Conservation (phyloP, 1,140 invertebrate genomes). For the Diprion similis region DNA sequence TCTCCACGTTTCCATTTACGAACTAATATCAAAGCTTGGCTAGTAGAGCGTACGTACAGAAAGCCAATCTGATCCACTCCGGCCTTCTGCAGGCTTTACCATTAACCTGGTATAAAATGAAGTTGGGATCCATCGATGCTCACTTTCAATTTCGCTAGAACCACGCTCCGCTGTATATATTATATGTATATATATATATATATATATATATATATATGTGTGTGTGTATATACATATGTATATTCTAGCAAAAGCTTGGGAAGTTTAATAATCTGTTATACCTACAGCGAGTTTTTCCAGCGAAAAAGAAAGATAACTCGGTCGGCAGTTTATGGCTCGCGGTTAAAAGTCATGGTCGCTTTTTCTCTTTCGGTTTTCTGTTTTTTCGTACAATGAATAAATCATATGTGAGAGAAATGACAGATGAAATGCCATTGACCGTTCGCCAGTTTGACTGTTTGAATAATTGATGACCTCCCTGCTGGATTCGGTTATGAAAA, state of each 20-base stretch:
- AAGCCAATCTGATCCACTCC: not conserved
- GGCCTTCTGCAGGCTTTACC: not conserved
- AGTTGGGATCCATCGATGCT: not conserved
- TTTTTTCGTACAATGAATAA: not conserved
- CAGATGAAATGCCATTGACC: not conserved
- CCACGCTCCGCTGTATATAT: no score
- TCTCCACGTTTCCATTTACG: not conserved
- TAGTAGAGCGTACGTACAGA: not conserved
- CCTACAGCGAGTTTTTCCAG: no score
- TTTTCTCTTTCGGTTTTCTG: not conserved
- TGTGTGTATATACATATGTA: no score
- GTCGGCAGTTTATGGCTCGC: no score
- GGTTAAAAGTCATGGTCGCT: not conserved
- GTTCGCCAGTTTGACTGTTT: not conserved
- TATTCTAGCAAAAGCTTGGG: no score
- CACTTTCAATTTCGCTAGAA: not conserved
- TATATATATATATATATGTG: no score
- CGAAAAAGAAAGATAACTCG: no score
- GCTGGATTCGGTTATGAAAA: not conserved
- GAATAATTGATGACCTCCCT: not conserved
- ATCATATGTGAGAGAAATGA: not conserved
- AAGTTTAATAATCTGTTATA: no score
- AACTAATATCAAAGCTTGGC: slow-evolving; percentile 3
- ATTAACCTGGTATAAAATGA: not conserved
- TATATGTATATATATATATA: no score